Conservation (phyloP, 92 coral and sea anemone species). For the Epizoanthus scotinus region DNA sequence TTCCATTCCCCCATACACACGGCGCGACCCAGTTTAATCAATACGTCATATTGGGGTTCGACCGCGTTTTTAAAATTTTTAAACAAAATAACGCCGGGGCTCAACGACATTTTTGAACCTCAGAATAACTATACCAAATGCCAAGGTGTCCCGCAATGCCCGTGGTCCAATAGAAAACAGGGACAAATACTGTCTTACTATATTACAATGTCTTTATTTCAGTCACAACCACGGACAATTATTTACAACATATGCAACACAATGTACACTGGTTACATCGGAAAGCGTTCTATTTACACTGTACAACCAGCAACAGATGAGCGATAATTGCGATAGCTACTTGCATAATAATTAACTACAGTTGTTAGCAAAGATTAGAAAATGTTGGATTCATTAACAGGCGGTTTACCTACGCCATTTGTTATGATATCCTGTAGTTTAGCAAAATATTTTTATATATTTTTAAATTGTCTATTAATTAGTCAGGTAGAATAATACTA, state of each 20-base stretch:
- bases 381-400: not conserved
- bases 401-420: not conserved
- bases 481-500: too few species aligned
- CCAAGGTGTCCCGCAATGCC: too few species aligned
- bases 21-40: too few species aligned
- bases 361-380: not conserved
- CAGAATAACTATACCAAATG: too few species aligned
- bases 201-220: too few species aligned
- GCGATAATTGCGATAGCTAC: not conserved
- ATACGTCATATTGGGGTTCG: too few species aligned
- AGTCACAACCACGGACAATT: not conserved
- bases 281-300: constrained; percentile 2
- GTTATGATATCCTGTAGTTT: not conserved
- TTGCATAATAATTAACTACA: not conserved
- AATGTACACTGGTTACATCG: not conserved
- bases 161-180: too few species aligned
- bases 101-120: too few species aligned
- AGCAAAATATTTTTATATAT: not conserved
- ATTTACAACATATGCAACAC: not conserved
- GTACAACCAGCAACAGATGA: not conserved
- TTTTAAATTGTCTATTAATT: not conserved
- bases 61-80: too few species aligned
- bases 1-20: too few species aligned
- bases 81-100: too few species aligned
- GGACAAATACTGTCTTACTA: too few species aligned